Base-by-base conservation (phyloP, 2,888 invertebrate genomes). In the Agonopterix alstromeriana region DNA sequence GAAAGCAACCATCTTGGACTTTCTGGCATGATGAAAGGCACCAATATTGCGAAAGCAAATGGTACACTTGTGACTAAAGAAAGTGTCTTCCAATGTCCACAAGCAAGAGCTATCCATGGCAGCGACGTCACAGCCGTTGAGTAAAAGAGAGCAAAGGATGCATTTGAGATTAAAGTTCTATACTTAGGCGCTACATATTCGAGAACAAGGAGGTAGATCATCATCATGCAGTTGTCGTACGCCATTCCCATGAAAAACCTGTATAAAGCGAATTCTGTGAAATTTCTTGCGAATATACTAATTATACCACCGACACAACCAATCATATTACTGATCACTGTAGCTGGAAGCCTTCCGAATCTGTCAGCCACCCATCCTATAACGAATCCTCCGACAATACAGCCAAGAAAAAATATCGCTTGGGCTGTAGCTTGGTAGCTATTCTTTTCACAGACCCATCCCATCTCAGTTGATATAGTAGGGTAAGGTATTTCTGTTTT, bases 381-480 rank as follows among this genome's bases (percentile, higher is more conserved):
- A 11, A 73, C 44, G 11, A 79, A 62, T 7, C 80, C 79, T 40
- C 80, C 81, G 10, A 71, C 2, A 17, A 75, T 69, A 4, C 76
- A 77, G 3, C 80, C 81, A 17, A 77, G 36, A 43, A 78, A 80
- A 49, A 79, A 80, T 45, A 80, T 60, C 2, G 78, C 62, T 58
- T 81, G 81, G 5, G 81, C 79, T 17, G 72, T 64, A 0, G 81
- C 79, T 62, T 79, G 80, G 48, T 79, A 77, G 50, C 76, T 78
- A 38, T 67, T 65, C 49, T 64, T 79, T 9, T 74, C 72, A 43
- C 80, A 81, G 2, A 81, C 79, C 80, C 81, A 81, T 52, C 64
- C 77, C 42, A 72, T 49, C 17, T 80, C 78, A 48, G 76, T 81
- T 8, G 77, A 68, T 55, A 79, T 73, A 0, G 80, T 81, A 10